Percentiles rank a stretch among this genome's conserved stretches.
These are phyloP conservation scores for Drosophila suzukii DNA, from an alignment of 1,140 invertebrate species.

Conservation along the genomic window DNA sequence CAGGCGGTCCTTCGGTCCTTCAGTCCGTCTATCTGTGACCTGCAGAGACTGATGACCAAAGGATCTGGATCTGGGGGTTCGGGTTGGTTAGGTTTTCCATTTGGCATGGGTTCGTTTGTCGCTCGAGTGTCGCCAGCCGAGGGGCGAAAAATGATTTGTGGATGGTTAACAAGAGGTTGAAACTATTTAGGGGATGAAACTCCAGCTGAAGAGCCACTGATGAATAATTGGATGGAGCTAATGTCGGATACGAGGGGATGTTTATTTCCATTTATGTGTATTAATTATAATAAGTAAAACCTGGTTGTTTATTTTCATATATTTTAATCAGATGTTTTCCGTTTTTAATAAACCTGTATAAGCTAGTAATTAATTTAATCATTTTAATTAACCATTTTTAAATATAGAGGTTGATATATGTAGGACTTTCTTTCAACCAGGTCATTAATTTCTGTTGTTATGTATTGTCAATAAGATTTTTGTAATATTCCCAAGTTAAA, in stretches of 20 bases:
- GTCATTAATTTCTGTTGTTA: too few species aligned
- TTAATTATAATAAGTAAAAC: conserved; percentile 32
- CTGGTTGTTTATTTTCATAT: not conserved
- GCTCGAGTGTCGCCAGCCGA: conserved; percentile 56
- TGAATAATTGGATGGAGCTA: conserved; percentile 46
- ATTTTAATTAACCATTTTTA: not conserved
- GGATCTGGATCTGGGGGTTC: conserved; percentile 21
- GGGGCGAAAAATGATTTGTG: conserved; percentile 61
- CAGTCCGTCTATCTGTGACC: conserved; percentile 61
- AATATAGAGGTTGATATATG: too few species aligned
- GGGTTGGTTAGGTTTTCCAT: conserved; percentile 46
- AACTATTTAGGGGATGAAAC: conserved; percentile 60
- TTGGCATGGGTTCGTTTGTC: conserved; percentile 36
- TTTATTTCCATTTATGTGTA: conserved; percentile 35
- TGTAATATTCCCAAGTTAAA: too few species aligned
- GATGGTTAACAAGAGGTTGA: conserved; percentile 61
- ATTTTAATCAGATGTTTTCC: conserved; percentile 1
- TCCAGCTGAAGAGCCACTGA: conserved; percentile 30
- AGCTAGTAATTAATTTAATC: not conserved
- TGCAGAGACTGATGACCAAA: conserved; percentile 75
- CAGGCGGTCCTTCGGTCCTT: conserved; percentile 11
- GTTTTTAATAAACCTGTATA: not conserved
- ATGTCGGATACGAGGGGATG: conserved; percentile 15
- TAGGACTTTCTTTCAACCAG: too few species aligned
- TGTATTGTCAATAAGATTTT: too few species aligned